phyloP scores from a whole-genome alignment of 2,113 vertebrate genomes.

The Dromas ardeola region DNA sequence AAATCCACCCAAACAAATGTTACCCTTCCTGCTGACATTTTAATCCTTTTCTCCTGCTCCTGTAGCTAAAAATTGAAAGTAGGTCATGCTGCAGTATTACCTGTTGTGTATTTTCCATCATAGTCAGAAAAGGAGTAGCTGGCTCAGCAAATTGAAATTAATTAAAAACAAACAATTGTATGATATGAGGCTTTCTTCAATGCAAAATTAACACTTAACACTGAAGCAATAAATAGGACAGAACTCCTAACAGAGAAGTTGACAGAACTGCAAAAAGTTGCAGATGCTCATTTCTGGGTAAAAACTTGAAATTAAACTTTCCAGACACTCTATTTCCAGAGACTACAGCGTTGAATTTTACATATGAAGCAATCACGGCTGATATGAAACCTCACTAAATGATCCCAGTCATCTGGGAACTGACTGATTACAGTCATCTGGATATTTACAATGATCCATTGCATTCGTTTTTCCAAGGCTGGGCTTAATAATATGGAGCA shows the following conservation, averaged over 20 bases:
- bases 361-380: background rate
- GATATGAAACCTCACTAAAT: background rate
- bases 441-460: background rate
- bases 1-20: background rate
- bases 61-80: slow-evolving; percentile 13
- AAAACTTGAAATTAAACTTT: background rate
- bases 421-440: background rate
- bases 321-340: background rate
- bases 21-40: background rate
- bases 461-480: background rate
- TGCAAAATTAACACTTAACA: background rate
- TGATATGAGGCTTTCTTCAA: background rate
- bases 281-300: background rate
- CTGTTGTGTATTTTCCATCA: background rate
- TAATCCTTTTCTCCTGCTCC: background rate
- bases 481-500: background rate
- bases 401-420: background rate
- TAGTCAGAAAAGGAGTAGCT: slow-evolving; percentile 11
- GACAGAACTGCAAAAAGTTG: background rate
- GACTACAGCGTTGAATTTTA: background rate
- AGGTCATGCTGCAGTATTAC: slow-evolving; percentile 21
- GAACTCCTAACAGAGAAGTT: background rate
- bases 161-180: slow-evolving; percentile 24
- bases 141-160: slow-evolving; percentile 34
- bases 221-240: background rate